Evolutionary conservation across 2,888 invertebrate species (phyloP).

Genomic region (Callyntrura sp.): DNA sequence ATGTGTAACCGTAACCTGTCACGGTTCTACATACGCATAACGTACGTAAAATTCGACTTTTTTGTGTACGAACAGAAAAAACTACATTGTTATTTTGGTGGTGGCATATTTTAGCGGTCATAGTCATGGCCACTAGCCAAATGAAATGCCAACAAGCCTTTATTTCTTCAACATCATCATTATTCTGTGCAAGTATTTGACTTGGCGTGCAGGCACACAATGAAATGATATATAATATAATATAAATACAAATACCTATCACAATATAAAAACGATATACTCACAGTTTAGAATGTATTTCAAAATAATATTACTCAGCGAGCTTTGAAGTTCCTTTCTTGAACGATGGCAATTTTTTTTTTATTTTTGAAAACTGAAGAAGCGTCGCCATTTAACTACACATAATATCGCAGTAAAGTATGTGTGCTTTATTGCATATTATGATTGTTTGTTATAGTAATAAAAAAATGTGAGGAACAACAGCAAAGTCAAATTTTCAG

Average conservation of each 20-base stretch:
- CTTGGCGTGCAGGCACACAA: constrained; percentile 5
- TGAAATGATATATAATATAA: no score
- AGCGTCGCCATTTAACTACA: constrained; percentile 5
- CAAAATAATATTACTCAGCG: constrained; percentile 19
- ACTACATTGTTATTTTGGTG: constrained; percentile 58
- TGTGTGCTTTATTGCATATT: background rate
- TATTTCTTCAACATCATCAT: constrained; percentile 66
- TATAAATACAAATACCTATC: background rate
- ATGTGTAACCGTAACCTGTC: constrained; percentile 47
- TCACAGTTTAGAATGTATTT: constrained; percentile 42
- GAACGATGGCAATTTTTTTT: background rate
- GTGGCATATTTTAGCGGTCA: constrained; percentile 75
- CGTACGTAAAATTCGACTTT: background rate
- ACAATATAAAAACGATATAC: background rate
- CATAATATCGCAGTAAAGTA: background rate
- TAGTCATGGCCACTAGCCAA: constrained; percentile 76
- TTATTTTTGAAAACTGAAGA: constrained; percentile 41
- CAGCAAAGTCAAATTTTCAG: constrained; percentile 19
- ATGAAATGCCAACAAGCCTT: constrained; percentile 74
- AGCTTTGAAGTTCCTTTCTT: constrained; percentile 23
- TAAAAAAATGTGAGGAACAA: constrained; percentile 44
- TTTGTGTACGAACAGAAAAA: background rate
- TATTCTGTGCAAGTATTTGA: constrained; percentile 60
- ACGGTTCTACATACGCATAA: constrained; percentile 27
- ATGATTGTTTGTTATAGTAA: constrained; percentile 7